These are phyloP conservation scores for Cataglyphis altisquamis DNA, from an alignment of 2,888 invertebrate genomes.

Conservation along the genomic window DNA sequence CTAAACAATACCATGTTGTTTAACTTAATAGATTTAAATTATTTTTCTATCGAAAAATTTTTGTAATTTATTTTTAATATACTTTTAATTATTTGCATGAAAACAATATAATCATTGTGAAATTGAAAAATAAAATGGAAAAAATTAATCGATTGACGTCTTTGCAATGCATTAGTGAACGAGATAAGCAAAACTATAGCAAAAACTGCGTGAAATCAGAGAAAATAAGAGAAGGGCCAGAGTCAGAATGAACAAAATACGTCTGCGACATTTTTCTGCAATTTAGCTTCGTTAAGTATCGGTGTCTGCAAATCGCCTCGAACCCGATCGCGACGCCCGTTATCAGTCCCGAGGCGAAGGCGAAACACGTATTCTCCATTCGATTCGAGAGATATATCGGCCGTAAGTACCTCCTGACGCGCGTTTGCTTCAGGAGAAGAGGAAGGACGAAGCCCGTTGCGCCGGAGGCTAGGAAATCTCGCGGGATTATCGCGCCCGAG, in stretches of 20 bases:
- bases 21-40: background rate
- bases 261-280: conserved; percentile 18
- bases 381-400: conserved; percentile 61
- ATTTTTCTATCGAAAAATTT: background rate
- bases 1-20: background rate
- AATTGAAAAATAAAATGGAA: background rate
- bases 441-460: conserved; percentile 21
- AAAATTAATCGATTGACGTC: background rate
- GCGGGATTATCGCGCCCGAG: conserved; percentile 71
- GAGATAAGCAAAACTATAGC: background rate
- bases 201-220: conserved; percentile 4
- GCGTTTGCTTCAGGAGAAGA: conserved; percentile 20
- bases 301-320: conserved; percentile 55
- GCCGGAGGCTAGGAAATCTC: conserved; percentile 58
- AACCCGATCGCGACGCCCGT: conserved; percentile 47
- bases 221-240: background rate
- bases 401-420: conserved; percentile 52
- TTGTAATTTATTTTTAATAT: background rate
- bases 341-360: conserved; percentile 61
- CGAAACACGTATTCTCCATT: conserved; percentile 69
- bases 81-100: background rate
- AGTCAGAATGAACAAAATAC: background rate
- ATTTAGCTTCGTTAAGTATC: conserved; percentile 59
- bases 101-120: background rate
- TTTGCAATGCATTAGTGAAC: background rate